Base-by-base conservation (phyloP, 2,888 invertebrate genomes). In the Ctenicera cuprea region DNA sequence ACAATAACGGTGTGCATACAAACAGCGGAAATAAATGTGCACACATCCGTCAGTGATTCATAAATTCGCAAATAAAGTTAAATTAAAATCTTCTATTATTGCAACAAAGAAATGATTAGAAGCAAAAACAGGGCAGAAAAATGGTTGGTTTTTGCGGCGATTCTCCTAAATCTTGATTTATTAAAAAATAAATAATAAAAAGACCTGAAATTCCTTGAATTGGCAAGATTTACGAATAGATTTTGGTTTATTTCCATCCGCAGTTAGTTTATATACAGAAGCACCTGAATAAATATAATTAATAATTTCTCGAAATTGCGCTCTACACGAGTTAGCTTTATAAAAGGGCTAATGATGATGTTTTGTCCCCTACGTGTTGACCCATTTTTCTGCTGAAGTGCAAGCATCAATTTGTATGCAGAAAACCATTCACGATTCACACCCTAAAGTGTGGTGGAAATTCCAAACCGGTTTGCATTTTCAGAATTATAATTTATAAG, bases 11-110 rank as follows among this genome's bases (percentile, higher is more conserved):
- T 3, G 18, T 48, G 48, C 11, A 8, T 20, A 37, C 38, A 41
- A 66, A 66, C 52, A 54, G n/a, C 50, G 66, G 66, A 66, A 66
- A 54, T 50, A 16, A 37, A 26, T 37, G 20, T 20, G 37, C 20
- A 65, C 66, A 54, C 66, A 66, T 66, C 66, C 66, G 52, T 48
- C 16, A 9, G n/a, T 26, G 52, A 65, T 50, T 65, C 48, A 48
- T 14, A 54, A 54, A 48, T 64, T 64, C 30, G 14, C 16, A 43
- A 22, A 45, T 38, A 41, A 16, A 41, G 18, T 16, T 26, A 16
- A 26, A n/a, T 26, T 26, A n/a, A n/a, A n/a, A n/a, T n/a, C n/a
- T n/a, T n/a, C n/a, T n/a, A n/a, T 33, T 12, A 7, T 33, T 33
- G 26, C 12, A 26, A 26, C 14, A 26, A 26, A 54, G 9, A 52